These are phyloP conservation scores for Fragum sueziense DNA, from an alignment of 2,888 invertebrate genomes.

Conservation along the genomic window DNA sequence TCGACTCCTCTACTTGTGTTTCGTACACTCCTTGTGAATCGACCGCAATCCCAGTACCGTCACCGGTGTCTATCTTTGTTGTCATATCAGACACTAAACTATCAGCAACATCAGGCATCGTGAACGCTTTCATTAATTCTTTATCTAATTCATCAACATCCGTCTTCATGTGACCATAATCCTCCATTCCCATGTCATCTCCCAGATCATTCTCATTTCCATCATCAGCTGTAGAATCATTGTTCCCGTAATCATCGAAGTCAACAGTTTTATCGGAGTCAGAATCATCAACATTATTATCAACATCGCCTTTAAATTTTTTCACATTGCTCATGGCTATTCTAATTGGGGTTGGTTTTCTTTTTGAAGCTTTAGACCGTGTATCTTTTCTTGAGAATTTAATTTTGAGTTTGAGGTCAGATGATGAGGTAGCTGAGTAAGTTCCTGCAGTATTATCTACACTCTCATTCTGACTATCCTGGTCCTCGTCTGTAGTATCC, in stretches of 20 bases:
- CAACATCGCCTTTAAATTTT: background rate
- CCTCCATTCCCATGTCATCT: background rate
- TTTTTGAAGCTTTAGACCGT: background rate
- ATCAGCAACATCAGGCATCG: conserved; percentile 10
- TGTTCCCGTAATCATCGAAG: conserved; percentile 19
- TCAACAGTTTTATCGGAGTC: conserved; percentile 56
- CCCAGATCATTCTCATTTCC: background rate
- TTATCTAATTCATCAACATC: conserved; percentile 51
- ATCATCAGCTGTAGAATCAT: background rate
- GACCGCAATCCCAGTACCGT: conserved; percentile 1
- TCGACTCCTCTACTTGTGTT: conserved; percentile 3
- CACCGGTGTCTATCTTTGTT: background rate
- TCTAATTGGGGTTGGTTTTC: background rate
- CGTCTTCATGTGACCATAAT: conserved; percentile 3
- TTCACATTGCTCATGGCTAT: background rate
- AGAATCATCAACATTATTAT: conserved; percentile 19
- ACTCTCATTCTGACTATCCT: conserved; percentile 33
- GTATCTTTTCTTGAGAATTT: conserved; percentile 16
- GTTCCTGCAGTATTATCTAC: background rate
- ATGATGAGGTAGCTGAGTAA: background rate
- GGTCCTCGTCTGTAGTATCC: conserved; percentile 26
- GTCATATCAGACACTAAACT: background rate
- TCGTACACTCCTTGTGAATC: conserved; percentile 12
- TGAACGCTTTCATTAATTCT: conserved; percentile 46
- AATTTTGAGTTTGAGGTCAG: conserved; percentile 5